Evolutionary conservation across 1,140 invertebrate species (phyloP).

Genomic region (Drosophila albomicans): DNA sequence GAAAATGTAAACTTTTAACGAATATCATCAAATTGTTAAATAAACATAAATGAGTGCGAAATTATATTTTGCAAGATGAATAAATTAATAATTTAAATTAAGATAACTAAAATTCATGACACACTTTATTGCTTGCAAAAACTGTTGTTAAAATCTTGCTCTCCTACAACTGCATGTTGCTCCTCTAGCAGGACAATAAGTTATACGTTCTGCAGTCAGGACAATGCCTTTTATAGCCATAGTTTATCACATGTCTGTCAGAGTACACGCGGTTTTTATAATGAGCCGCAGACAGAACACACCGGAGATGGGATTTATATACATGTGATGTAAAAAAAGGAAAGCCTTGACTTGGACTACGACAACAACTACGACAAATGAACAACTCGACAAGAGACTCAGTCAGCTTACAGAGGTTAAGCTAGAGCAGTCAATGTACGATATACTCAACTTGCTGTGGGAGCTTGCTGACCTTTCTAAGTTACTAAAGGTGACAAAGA

Average conservation of each 20-base stretch:
- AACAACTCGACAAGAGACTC: slow-evolving; percentile 17
- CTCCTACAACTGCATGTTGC: no score
- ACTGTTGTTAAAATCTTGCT: no score
- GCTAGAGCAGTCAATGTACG: slow-evolving; percentile 34
- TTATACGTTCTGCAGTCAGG: not conserved
- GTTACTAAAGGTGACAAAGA: not conserved
- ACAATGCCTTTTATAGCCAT: not conserved
- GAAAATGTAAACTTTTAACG: not conserved
- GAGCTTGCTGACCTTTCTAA: not conserved
- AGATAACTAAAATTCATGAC: no score
- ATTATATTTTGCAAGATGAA: no score
- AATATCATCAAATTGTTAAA: not conserved
- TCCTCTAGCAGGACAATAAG: no score
- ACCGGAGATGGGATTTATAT: slow-evolving; percentile 62
- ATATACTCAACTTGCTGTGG: not conserved
- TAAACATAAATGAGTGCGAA: no score
- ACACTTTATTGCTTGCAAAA: not conserved
- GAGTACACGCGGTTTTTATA: slow-evolving; percentile 38
- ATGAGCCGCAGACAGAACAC: slow-evolving; percentile 45
- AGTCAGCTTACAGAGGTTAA: slow-evolving; percentile 35
- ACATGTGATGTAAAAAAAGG: slow-evolving; percentile 37
- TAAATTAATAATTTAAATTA: no score
- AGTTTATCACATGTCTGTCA: slow-evolving; percentile 45
- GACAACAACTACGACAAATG: slow-evolving; percentile 2
- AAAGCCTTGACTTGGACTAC: slow-evolving; percentile 19